phyloP scores from a whole-genome alignment of 2,113 vertebrate species.

The Hippopotamus amphibius region DNA sequence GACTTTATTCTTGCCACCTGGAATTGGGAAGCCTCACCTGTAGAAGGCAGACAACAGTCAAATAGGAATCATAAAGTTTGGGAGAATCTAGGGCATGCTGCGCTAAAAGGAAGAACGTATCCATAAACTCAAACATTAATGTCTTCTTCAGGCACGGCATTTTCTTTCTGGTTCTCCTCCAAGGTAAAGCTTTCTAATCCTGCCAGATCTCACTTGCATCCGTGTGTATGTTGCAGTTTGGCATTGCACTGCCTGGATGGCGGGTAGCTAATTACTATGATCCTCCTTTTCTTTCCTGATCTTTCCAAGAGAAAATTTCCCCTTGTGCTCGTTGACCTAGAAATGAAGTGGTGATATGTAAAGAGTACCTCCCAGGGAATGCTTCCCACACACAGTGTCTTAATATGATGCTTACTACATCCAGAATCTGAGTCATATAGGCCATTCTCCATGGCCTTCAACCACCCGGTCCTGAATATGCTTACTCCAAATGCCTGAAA shows the following conservation, averaged over 20 bases:
- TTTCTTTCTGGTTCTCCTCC: constrained; percentile 65
- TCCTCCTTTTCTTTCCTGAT: background rate
- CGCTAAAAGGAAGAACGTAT: background rate
- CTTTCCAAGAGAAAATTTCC: constrained; percentile 34
- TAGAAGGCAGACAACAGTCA: background rate
- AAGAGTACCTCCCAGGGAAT: background rate
- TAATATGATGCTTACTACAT: background rate
- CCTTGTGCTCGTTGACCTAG: constrained; percentile 20
- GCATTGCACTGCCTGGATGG: background rate
- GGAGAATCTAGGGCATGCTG: constrained; percentile 53
- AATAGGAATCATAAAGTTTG: constrained; percentile 51
- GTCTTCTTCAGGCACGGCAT: constrained; percentile 3
- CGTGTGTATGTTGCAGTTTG: background rate
- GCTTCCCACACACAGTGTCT: background rate
- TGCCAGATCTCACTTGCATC: constrained; percentile 39
- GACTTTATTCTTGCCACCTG: constrained; percentile 51
- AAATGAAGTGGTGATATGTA: constrained; percentile 46
- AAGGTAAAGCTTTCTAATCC: constrained; percentile 49
- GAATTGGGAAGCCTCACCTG: constrained; percentile 11
- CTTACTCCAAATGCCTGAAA: constrained; percentile 31
- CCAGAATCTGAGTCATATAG: background rate
- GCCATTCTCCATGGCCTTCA: background rate
- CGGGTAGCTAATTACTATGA: background rate
- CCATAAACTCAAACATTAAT: constrained; percentile 58
- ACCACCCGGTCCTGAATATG: background rate